phyloP scores from a whole-genome alignment of 2,113 vertebrate species.

The Salminus brasiliensis region DNA sequence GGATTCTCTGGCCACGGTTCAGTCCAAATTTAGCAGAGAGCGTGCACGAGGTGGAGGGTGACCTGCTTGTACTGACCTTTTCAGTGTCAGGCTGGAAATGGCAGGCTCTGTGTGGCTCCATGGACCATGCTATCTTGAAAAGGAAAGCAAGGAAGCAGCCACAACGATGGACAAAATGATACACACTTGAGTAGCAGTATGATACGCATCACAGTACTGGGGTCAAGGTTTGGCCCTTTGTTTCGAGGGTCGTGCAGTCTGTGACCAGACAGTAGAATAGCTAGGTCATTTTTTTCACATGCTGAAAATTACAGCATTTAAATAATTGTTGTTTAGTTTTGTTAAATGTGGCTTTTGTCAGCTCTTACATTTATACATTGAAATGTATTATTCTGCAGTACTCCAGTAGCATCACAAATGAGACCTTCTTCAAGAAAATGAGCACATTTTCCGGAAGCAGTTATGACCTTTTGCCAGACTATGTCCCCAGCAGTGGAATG shows the following conservation, averaged over 20 bases:
- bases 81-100: conserved; percentile 57
- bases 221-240: neutral
- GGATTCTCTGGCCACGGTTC: conserved; percentile 64
- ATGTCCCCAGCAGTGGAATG: neutral
- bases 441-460: neutral
- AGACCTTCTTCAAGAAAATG: neutral
- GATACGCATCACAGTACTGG: neutral
- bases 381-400: no score
- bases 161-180: neutral
- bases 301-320: no score
- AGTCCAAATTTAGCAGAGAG: conserved; percentile 69
- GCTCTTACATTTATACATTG: no score
- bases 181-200: neutral
- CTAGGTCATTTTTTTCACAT: no score
- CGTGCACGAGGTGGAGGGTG: conserved; percentile 63
- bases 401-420: no score
- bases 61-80: conserved; percentile 68
- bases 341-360: no score
- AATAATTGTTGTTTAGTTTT: no score
- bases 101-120: neutral
- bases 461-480: neutral
- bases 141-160: neutral
- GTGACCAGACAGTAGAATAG: no score
- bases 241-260: neutral
- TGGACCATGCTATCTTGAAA: neutral